Base-by-base conservation (phyloP, 2,888 invertebrate genomes). In the Eumacrocentrus americanus region DNA sequence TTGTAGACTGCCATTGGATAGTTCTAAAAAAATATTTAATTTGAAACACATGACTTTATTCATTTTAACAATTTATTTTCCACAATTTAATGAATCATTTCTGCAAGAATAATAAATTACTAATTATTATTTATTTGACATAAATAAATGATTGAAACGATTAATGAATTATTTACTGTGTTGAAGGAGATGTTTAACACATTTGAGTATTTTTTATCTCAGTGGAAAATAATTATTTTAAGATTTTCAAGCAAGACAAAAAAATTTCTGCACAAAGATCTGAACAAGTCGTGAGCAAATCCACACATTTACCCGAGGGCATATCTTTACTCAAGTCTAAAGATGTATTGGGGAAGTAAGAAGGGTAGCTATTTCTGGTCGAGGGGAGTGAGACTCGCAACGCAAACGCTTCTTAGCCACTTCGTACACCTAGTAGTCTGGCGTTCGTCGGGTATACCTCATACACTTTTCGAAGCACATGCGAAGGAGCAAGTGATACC, bases 321-420 rank as follows among this genome's bases (percentile, higher is more conserved):
- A 64, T 63, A 63, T 60, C 63, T 65, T 64, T 20, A 35, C 7
- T 12, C 38, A 44, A 18, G 22, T 73, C 72, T 71, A 68, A 72
- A 76, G 75, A 72, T 72, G 77, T 78, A 74, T 78, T 71, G 75
- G 75, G 75, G 75, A 76, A 78, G 78, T 73, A 78, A 79, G 78
- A 77, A 79, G 78, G 76, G 79, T 77, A 74, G 77, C 79, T 80
- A 80, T 80, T 80, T 80, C 77, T 79, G 80, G 72, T 79, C 75
- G 75, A 70, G 77, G 74, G 74, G 76, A 76, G 73, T 62, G 69
- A 72, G 76, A 73, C 73, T 74, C 74, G 61, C 72, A 70, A 72
- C 70, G 73, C 72, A 71, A 74, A 77, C 77, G 73, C 65, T 64
- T 77, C 76, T 78, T 74, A 76, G 77, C 75, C 74, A 75, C 78